Conservation (phyloP, 53 echinoderm and acorn worm genomes). For the Holothuria leucospilota region DNA sequence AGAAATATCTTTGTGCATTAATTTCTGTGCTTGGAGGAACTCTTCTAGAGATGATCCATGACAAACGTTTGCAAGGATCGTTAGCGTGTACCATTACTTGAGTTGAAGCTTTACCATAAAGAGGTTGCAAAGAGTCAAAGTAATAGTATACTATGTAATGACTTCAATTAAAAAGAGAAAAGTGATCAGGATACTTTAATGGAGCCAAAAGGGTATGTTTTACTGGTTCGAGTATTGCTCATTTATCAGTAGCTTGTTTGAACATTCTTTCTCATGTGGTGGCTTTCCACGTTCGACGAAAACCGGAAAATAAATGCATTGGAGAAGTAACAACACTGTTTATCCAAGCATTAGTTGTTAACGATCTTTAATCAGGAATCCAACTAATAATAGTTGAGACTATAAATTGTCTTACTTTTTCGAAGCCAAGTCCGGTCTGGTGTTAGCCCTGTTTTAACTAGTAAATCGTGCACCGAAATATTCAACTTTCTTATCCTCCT, state of each 20-base stretch:
- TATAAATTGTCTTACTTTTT: neutral
- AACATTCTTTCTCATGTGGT: neutral
- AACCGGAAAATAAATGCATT: conserved; percentile 4
- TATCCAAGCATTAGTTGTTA: neutral
- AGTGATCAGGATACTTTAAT: no score
- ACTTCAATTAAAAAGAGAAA: no score
- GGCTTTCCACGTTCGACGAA: neutral
- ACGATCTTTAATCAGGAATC: neutral
- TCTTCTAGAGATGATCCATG: no score
- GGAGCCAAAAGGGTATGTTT: neutral
- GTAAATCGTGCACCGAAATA: neutral
- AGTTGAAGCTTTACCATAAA: no score
- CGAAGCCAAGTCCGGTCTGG: neutral
- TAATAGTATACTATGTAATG: no score
- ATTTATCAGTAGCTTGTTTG: neutral
- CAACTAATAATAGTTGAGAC: neutral
- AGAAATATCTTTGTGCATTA: no score
- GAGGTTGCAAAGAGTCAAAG: no score
- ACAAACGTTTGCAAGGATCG: no score
- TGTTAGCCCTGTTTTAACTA: neutral
- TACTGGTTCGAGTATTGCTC: neutral
- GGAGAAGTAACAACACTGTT: conserved; percentile 18
- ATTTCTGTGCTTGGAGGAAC: no score
- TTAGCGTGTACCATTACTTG: no score
- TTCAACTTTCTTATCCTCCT: neutral